Conservation (phyloP, 2,113 vertebrate species). For the Pituophis catenifer region DNA sequence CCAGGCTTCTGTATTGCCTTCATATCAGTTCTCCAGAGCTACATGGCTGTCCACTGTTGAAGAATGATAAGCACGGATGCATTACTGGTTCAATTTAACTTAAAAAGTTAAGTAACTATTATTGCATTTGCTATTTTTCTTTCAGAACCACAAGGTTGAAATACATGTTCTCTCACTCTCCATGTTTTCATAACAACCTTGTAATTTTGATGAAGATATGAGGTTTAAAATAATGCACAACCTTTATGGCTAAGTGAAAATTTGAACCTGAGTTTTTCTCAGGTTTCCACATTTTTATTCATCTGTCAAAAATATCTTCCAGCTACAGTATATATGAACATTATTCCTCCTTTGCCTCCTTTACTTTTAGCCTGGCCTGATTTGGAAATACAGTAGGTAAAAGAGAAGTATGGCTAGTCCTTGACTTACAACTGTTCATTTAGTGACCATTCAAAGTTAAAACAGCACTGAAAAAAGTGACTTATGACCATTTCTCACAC, state of each 20-base stretch:
- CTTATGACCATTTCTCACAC: neutral
- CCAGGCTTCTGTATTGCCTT: neutral
- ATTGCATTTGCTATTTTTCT: neutral
- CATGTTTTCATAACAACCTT: neutral
- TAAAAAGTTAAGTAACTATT: neutral
- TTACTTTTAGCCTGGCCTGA: neutral
- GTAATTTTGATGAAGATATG: neutral
- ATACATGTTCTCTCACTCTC: neutral
- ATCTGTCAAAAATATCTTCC: neutral
- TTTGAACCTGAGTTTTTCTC: neutral
- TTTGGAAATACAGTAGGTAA: neutral
- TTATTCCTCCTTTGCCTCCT: neutral
- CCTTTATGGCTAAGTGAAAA: neutral
- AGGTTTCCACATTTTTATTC: neutral
- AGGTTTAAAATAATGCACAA: neutral
- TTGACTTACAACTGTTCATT: neutral
- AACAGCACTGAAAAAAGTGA: neutral
- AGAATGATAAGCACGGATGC: neutral
- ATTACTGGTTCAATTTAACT: neutral
- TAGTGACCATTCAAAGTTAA: neutral
- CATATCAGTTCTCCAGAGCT: neutral
- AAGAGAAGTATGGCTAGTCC: neutral
- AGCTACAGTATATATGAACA: neutral
- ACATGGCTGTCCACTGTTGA: neutral
- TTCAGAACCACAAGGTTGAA: neutral